phyloP scores from a whole-genome alignment of 2,888 invertebrate genomes.

The Drosophila lacicola region DNA sequence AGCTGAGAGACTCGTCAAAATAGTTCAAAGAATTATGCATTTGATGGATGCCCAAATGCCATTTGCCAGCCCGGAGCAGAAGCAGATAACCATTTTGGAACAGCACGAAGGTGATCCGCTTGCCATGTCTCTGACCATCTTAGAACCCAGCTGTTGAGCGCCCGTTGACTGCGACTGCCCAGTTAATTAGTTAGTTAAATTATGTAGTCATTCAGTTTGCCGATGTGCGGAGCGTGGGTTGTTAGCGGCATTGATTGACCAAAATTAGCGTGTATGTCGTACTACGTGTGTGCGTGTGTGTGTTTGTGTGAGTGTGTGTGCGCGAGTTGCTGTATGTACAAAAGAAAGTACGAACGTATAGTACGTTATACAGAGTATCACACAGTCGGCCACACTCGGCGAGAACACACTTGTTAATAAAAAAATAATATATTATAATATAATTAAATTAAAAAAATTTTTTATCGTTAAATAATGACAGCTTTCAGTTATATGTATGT shows the following conservation, averaged over 20 bases:
- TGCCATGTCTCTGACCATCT: slow-evolving; percentile 46
- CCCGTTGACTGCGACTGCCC: slow-evolving; percentile 45
- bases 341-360: too few species aligned
- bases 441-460: too few species aligned
- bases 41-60: slow-evolving; percentile 35
- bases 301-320: slow-evolving; percentile 11
- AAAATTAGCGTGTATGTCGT: slow-evolving; percentile 56
- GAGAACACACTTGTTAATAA: slow-evolving; percentile 9
- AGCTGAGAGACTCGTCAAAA: slow-evolving; percentile 33
- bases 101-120: slow-evolving; percentile 55
- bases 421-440: too few species aligned
- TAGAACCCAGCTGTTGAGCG: slow-evolving; percentile 36
- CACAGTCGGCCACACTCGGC: too few species aligned
- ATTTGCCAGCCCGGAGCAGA: slow-evolving; percentile 13
- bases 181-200: slow-evolving; percentile 62
- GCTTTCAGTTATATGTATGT: slow-evolving; percentile 25
- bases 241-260: slow-evolving; percentile 74
- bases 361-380: too few species aligned
- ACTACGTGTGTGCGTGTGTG: not conserved
- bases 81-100: slow-evolving; percentile 26
- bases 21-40: slow-evolving; percentile 45
- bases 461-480: slow-evolving; percentile 16
- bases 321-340: not conserved
- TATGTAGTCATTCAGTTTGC: slow-evolving; percentile 41
- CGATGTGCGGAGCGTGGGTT: slow-evolving; percentile 53